Evolutionary conservation across 2,113 vertebrate genomes (phyloP).

Genomic region (Tor tambroides): DNA sequence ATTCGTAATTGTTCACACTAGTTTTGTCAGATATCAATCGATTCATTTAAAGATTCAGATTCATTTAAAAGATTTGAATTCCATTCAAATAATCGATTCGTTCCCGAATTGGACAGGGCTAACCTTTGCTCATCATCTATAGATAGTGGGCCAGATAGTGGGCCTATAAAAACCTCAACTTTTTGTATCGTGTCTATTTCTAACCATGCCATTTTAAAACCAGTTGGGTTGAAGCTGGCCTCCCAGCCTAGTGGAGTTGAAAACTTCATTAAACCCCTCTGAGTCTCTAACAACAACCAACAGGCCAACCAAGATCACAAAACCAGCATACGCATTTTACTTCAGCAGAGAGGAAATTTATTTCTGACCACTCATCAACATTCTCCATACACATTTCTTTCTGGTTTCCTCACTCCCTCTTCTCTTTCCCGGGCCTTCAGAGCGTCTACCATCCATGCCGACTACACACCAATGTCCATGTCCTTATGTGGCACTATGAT

Average conservation of each 20-base stretch:
- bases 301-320: background rate
- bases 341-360: background rate
- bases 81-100: background rate
- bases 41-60: background rate
- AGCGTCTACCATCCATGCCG: slow-evolving; percentile 12
- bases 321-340: background rate
- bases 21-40: background rate
- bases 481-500: slow-evolving; percentile 48
- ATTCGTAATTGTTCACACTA: too few species aligned
- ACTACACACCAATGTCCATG: slow-evolving; percentile 41
- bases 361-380: background rate
- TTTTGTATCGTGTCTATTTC: background rate
- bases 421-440: background rate
- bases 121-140: background rate
- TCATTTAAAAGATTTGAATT: background rate
- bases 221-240: background rate
- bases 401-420: background rate
- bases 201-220: background rate
- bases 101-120: background rate
- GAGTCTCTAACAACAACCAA: background rate
- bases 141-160: background rate
- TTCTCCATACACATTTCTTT: background rate
- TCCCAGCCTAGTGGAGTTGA: background rate
- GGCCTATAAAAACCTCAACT: too few species aligned
- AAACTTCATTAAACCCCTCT: background rate